Evolutionary conservation across 2,113 vertebrate species (phyloP).

Genomic region (Myrmophylax atrothorax): DNA sequence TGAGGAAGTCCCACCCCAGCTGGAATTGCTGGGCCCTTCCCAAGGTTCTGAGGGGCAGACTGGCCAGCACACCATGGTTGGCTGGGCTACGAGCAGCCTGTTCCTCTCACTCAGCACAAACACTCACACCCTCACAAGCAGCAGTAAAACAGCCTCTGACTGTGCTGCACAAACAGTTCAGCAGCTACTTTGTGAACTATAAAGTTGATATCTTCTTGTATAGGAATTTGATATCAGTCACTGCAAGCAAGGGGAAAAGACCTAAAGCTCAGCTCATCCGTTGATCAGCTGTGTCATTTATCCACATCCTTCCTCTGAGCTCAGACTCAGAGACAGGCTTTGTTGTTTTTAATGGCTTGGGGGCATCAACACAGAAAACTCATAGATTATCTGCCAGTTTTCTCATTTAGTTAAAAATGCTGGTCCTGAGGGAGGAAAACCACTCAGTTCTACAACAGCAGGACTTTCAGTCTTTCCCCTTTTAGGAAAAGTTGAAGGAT

Average conservation of each 20-base stretch:
- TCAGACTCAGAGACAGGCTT: background rate
- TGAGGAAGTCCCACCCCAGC: background rate
- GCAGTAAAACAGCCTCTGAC: background rate
- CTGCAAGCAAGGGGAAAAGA: background rate
- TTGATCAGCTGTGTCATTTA: background rate
- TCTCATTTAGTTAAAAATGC: background rate
- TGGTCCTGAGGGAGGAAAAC: background rate
- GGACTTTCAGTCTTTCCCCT: background rate
- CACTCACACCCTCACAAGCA: background rate
- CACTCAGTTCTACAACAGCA: background rate
- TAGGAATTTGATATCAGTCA: background rate
- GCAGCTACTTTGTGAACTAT: background rate
- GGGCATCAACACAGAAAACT: background rate
- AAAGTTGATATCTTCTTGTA: background rate
- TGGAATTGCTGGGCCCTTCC: background rate
- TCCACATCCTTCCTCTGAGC: background rate
- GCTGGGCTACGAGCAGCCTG: background rate
- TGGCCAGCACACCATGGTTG: fast-evolving
- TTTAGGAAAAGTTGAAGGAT: background rate
- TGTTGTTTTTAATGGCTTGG: background rate
- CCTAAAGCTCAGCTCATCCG: background rate
- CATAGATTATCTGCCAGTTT: background rate
- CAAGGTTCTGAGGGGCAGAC: background rate
- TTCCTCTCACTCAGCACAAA: background rate
- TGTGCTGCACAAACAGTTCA: background rate